Percentiles rank a stretch among this genome's conserved stretches.
Conservation (phyloP, 2,113 vertebrate genomes). For the Myotis lucifugus region DNA sequence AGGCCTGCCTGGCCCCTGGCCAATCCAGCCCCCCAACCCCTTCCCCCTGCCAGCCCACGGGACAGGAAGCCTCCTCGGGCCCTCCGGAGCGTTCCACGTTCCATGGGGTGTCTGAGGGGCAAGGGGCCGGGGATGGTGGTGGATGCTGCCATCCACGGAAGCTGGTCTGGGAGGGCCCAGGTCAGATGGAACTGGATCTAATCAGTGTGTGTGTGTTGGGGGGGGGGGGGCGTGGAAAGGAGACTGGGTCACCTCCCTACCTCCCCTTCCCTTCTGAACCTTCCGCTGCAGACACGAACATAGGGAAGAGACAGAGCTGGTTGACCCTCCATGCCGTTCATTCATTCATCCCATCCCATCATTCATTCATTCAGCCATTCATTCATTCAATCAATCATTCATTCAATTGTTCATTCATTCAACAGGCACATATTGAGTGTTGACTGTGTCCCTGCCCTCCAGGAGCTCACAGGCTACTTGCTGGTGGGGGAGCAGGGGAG, state of each 20-base stretch:
- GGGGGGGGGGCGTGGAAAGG: rapidly evolving
- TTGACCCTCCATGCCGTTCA: neutral
- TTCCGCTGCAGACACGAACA: no score
- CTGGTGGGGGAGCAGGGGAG: no score
- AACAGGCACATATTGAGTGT: neutral
- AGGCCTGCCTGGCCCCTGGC: constrained; percentile 70
- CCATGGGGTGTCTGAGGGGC: constrained; percentile 58
- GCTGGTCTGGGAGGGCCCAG: constrained; percentile 47
- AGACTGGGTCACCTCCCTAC: no score
- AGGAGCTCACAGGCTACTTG: neutral
- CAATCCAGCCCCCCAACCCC: constrained; percentile 30
- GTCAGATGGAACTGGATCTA: neutral
- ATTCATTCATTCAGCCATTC: neutral
- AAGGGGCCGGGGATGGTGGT: neutral
- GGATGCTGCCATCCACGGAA: constrained; percentile 39
- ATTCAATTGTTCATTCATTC: neutral
- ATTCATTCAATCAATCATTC: neutral
- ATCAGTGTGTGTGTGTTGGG: no score
- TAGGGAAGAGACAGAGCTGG: neutral
- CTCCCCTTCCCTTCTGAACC: neutral
- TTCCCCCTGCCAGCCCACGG: neutral
- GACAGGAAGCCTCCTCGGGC: constrained; percentile 30
- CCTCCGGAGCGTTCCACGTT: constrained; percentile 47
- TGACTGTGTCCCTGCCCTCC: neutral
- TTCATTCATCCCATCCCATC: neutral